A percentile compares a stretch with the other conserved stretches of the same genome.
These are phyloP conservation scores for Drosophila kurseongensis DNA, from an alignment of 1,140 invertebrate species.

Conservation along the genomic window DNA sequence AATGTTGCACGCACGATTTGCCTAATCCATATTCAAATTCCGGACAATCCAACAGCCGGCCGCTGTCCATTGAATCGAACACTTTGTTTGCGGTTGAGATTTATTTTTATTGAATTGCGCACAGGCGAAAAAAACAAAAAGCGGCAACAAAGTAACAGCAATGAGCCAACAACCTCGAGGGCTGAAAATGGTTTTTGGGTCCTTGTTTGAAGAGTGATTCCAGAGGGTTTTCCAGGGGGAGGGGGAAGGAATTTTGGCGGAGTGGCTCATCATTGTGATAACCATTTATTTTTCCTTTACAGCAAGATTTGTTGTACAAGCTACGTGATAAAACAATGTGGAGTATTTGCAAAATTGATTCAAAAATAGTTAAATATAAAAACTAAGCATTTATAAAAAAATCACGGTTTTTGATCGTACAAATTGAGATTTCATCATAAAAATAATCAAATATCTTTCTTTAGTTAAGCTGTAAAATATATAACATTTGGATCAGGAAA, in stretches of 20 bases:
- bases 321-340: too few species aligned
- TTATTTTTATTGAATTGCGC: constrained; percentile 77
- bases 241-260: neutral
- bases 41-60: constrained; percentile 27
- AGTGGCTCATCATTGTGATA: neutral
- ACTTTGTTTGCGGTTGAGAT: constrained; percentile 75
- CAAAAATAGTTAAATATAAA: too few species aligned
- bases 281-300: neutral
- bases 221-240: neutral
- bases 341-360: too few species aligned
- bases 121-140: constrained; percentile 17
- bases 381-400: too few species aligned
- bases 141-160: constrained; percentile 18
- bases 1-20: constrained; percentile 68
- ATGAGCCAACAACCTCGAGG: constrained; percentile 24
- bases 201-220: constrained; percentile 15
- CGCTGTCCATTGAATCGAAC: constrained; percentile 57
- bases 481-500: too few species aligned
- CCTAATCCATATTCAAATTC: constrained; percentile 81
- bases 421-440: too few species aligned
- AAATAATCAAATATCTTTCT: too few species aligned
- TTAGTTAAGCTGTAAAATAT: too few species aligned
- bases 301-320: neutral
- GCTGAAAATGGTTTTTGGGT: constrained; percentile 26
- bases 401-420: too few species aligned